These are phyloP conservation scores for Cheilosia urbana DNA, from an alignment of 2,888 invertebrate genomes.

Conservation along the genomic window DNA sequence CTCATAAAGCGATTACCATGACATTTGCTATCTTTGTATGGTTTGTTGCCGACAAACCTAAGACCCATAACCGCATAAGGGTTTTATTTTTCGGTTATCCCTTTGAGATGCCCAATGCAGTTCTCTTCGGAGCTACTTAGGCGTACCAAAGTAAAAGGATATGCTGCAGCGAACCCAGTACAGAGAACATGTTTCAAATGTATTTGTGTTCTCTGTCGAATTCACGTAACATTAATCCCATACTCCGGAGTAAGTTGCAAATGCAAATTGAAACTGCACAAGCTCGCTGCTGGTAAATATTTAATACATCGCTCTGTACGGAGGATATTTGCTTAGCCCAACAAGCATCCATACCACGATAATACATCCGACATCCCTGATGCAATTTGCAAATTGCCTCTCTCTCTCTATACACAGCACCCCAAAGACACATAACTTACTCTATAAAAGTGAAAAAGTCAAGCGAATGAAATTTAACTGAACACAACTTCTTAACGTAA, in stretches of 20 bases:
- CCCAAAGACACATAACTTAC: slow-evolving; percentile 27
- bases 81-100: background rate
- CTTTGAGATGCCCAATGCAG: background rate
- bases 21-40: no score
- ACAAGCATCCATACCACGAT: slow-evolving; percentile 14
- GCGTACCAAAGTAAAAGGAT: slow-evolving; percentile 2
- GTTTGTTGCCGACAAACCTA: background rate
- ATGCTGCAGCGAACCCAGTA: background rate
- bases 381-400: slow-evolving; percentile 72
- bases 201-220: background rate
- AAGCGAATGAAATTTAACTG: slow-evolving; percentile 63
- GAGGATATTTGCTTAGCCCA: slow-evolving; percentile 12
- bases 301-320: slow-evolving; percentile 48
- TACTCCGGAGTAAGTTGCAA: slow-evolving; percentile 16
- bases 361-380: slow-evolving; percentile 45
- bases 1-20: no score
- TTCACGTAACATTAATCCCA: slow-evolving; percentile 21
- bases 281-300: slow-evolving; percentile 40
- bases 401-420: slow-evolving; percentile 21
- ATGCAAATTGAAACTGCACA: slow-evolving; percentile 65
- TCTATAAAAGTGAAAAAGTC: slow-evolving; percentile 55
- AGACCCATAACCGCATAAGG: background rate
- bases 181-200: background rate
- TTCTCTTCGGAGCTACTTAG: background rate
- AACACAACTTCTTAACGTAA: slow-evolving; percentile 58